Base-by-base conservation (phyloP, 35 echinoderm and acorn worm species). In the Acanthaster planci region DNA sequence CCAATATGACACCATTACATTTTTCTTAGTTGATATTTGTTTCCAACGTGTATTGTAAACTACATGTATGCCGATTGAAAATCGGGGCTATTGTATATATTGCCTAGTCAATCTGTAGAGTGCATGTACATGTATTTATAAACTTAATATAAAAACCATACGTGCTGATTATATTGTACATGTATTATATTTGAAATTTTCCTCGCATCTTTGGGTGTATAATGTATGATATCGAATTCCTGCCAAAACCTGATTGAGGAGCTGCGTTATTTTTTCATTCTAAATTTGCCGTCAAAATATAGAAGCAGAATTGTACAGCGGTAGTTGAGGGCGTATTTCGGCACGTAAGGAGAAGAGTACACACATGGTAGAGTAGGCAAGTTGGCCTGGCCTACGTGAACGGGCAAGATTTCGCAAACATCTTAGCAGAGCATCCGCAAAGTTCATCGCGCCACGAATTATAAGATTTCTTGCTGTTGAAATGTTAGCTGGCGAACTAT, bases 51-150 rank as follows among this genome's bases (percentile, higher is more conserved):
- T 47, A 47, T 6, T 47, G 42, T 12, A 6, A 6, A 47, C 42
- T 47, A n/a, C n/a, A n/a, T n/a, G n/a, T n/a, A 47, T 47, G 42
- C 42, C 42, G 42, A 47, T 47, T 47, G 12, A 47, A 47, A 47
- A 47, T 47, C 42, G 42, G 42, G 42, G 64, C 26, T 72, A 14
- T 35, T 72, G 64, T 72, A 72, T 26, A 72, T 72, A 72, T 7
- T 72, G 30, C 42, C 12, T 19, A 26, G 0, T 21, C 34, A 47
- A 72, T 72, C 23, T 26, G 34, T n/a, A n/a, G n/a, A n/a, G n/a
- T n/a, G n/a, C n/a, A n/a, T 3, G 64, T 72, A 26, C 64, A 72
- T 72, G 64, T 72, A 72, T 72, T 72, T 72, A 35, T 72, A 72
- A 72, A 47, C 42, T 47, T 47, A 47, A 47, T 6, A 72, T 21